Conservation (phyloP, 2,888 invertebrate species). For the Platyscelio sp. region DNA sequence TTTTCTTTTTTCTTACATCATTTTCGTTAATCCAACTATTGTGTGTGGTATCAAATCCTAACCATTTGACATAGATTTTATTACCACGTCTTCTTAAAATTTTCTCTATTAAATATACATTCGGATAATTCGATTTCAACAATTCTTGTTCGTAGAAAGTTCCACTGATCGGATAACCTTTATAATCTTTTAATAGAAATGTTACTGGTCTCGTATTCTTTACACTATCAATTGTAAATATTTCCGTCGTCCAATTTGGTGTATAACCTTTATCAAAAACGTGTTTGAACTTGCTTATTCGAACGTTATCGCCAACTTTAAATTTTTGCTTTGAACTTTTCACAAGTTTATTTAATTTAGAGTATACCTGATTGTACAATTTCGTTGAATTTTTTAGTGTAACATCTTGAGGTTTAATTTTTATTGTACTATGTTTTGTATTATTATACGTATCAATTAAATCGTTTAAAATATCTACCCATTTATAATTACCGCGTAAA, state of each 20-base stretch:
- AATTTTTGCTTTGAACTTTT: slow-evolving; percentile 1
- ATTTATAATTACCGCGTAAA: neutral
- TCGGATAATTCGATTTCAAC: neutral
- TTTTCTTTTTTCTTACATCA: slow-evolving; percentile 7
- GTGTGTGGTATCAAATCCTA: slow-evolving; percentile 17
- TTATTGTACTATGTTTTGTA: slow-evolving; percentile 29
- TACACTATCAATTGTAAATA: slow-evolving; percentile 15
- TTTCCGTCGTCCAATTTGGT: slow-evolving; percentile 26
- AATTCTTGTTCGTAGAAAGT: slow-evolving; percentile 35
- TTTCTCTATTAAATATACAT: slow-evolving; percentile 28
- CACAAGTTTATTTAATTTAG: neutral
- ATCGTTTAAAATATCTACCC: neutral
- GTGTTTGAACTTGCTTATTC: slow-evolving; percentile 34
- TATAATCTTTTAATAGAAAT: slow-evolving; percentile 29
- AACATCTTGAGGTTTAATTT: slow-evolving; percentile 43
- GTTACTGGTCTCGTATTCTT: slow-evolving; percentile 32
- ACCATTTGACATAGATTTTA: slow-evolving; percentile 34
- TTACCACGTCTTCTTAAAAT: slow-evolving; percentile 14
- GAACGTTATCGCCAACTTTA: slow-evolving; percentile 15
- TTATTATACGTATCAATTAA: slow-evolving; percentile 31
- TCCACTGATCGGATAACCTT: slow-evolving; percentile 17
- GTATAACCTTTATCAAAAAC: slow-evolving; percentile 33
- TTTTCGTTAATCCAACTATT: slow-evolving; percentile 33
- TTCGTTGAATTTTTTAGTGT: slow-evolving; percentile 5
- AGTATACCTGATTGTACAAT: neutral